phyloP scores from a whole-genome alignment of 2,888 invertebrate genomes.

The Orthosia incerta region DNA sequence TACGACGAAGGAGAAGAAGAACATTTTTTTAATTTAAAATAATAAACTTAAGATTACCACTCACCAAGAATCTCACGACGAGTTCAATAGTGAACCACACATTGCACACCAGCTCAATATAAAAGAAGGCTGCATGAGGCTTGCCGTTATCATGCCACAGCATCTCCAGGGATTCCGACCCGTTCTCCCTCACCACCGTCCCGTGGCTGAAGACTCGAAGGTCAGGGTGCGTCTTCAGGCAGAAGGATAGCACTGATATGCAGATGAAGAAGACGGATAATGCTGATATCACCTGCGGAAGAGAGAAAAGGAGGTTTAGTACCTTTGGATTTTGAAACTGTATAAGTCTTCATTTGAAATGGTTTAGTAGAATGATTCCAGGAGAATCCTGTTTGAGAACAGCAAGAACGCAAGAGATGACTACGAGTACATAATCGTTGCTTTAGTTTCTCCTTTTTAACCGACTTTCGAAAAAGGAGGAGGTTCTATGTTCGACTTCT shows the following conservation, averaged over 20 bases:
- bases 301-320: constrained; percentile 47
- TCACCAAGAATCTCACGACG: constrained; percentile 96
- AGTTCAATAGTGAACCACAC: constrained; percentile 99
- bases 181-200: constrained; percentile 62
- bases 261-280: constrained; percentile 99
- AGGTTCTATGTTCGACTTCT: too few relatives aligned
- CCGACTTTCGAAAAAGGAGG: too few relatives aligned
- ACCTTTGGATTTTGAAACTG: background rate
- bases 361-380: too few relatives aligned
- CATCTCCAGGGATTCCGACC: constrained; percentile 65
- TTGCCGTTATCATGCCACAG: constrained; percentile 90
- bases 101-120: constrained; percentile 98
- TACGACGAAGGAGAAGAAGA: too few relatives aligned
- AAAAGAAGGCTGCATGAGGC: constrained; percentile 95
- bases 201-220: constrained; percentile 92
- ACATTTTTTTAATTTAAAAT: too few relatives aligned
- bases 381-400: too few relatives aligned
- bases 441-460: too few relatives aligned
- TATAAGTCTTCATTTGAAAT: background rate
- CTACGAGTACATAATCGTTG: too few relatives aligned
- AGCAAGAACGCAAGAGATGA: too few relatives aligned
- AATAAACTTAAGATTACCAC: constrained; percentile 76
- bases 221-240: constrained; percentile 98
- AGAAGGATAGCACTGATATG: constrained; percentile 98
- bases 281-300: constrained; percentile 95